Base-by-base conservation (phyloP, 2,113 vertebrate species). In the Puma concolor region DNA sequence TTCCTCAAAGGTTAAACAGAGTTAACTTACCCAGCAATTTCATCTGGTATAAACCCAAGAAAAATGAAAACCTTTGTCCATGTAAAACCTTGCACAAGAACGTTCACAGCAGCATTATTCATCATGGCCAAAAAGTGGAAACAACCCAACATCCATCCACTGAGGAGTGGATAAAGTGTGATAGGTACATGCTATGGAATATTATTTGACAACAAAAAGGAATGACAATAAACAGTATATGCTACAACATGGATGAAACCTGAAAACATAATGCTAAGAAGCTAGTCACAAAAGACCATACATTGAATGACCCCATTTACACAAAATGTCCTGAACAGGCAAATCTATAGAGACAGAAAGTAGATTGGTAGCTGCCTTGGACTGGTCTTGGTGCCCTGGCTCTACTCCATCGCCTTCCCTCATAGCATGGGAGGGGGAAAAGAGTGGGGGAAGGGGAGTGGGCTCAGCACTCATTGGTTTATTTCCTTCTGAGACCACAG, bases 401-500 rank as follows among this genome's bases (percentile, higher is more conserved):
- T 48, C 19, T 15, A 17, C 4, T 41, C 44, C 12, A n/a, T 23
- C 21, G 15, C 8, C 14, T 81, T 41, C 29, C 48, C 23, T 81
- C 31, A 67, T 2, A 31, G 79, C 52, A 67, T 0, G 1, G 27
- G 33, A 83, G 21, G 23, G 14, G 67, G 19, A 10, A 67, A 36
- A 19, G 54, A 17, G 57, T 36, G 16, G 16, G 3, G 17, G 7
- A 33, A 4, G 0, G 6, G 12, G 27, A 69, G 19, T 23, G 21
- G 9, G 27, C n/a, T 67, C 48, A 87, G 52, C 41, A 74, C 38
- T 77, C 66, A 66, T 0, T 44, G 50, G 50, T 25, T 89, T 91
- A 74, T 94, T 94, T 91, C 72, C 93, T 82, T 72, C 81, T 96
- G 95, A 96, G 89, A 86, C 15, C 3, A 50, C 69, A 77, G 74